Percentiles rank a stretch among this genome's conserved stretches.
phyloP scores from a whole-genome alignment of 2,113 vertebrate genomes.

The Girardinichthys multiradiatus region DNA sequence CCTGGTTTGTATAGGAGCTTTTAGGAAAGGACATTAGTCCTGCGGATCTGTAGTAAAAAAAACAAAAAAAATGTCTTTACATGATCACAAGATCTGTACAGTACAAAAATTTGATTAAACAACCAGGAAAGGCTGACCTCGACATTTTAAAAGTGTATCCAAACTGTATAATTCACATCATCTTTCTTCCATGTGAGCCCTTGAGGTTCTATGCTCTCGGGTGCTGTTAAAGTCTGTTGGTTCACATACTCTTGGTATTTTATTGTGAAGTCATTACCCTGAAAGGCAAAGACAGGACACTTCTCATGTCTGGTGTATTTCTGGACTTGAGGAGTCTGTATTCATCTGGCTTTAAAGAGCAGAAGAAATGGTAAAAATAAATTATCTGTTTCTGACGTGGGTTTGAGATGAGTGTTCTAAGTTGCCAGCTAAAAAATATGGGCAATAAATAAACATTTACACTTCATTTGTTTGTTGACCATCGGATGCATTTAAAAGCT shows the following conservation, averaged over 20 bases:
- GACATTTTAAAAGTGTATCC: constrained; percentile 35
- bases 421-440: background rate
- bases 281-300: constrained; percentile 25
- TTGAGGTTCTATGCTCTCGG: background rate
- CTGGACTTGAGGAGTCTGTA: background rate
- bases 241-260: constrained; percentile 43
- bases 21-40: too few relatives aligned
- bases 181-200: background rate
- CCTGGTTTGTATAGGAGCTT: constrained; percentile 39
- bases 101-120: background rate
- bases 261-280: constrained; percentile 20
- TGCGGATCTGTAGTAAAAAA: background rate
- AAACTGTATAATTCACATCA: constrained; percentile 18
- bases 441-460: background rate
- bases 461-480: background rate
- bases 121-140: background rate
- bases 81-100: background rate
- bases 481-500: background rate
- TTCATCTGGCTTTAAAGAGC: background rate
- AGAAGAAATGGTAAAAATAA: background rate
- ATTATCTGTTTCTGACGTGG: background rate
- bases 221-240: constrained; percentile 9
- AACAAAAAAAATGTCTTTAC: background rate
- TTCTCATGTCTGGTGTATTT: constrained; percentile 42
- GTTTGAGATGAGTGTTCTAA: background rate